Percentiles rank a stretch among this genome's conserved stretches.
These are phyloP conservation scores for Taenioides sp. DNA, from an alignment of 2,797 vertebrate species.

Conservation along the genomic window DNA sequence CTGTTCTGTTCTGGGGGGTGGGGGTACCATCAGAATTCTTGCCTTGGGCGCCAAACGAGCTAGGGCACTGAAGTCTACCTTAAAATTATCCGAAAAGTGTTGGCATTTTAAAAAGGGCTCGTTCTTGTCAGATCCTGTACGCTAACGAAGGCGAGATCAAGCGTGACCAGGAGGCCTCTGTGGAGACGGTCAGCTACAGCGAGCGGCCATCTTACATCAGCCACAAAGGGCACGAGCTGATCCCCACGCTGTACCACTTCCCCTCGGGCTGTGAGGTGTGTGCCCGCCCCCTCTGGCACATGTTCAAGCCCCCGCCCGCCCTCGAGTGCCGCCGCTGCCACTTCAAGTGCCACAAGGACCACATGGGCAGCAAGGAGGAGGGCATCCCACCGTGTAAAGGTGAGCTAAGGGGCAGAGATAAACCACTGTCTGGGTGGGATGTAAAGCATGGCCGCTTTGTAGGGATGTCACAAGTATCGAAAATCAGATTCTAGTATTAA, in stretches of 20 bases:
- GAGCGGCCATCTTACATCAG: conserved; percentile 89
- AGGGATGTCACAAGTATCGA: too few species aligned
- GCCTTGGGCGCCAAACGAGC: too few species aligned
- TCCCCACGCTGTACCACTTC: conserved; percentile 95
- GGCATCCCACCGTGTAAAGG: conserved; percentile 93
- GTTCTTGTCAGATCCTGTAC: conserved; percentile 85
- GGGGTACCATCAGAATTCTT: too few species aligned
- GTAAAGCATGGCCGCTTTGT: too few species aligned
- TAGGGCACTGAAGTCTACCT: too few species aligned
- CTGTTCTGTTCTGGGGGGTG: too few species aligned
- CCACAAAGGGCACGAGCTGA: conserved; percentile 97
- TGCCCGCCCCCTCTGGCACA: conserved; percentile 90
- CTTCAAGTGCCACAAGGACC: conserved; percentile 96
- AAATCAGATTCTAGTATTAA: too few species aligned
- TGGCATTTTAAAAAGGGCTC: neutral
- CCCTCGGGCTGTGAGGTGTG: conserved; percentile 95
- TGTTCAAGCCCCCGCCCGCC: conserved; percentile 95
- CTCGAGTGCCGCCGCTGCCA: conserved; percentile 96
- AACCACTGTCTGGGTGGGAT: too few species aligned
- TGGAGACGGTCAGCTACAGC: conserved; percentile 75
- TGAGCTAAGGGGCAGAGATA: conserved; percentile 31
- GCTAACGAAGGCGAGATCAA: conserved; percentile 97
- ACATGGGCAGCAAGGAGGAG: conserved; percentile 93
- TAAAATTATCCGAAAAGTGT: too few species aligned
- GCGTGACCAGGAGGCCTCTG: conserved; percentile 85